Evolutionary conservation across 2,113 vertebrate genomes (phyloP), one percentile per base, ranked within the genome.

Genomic region (Fulica atra): DNA sequence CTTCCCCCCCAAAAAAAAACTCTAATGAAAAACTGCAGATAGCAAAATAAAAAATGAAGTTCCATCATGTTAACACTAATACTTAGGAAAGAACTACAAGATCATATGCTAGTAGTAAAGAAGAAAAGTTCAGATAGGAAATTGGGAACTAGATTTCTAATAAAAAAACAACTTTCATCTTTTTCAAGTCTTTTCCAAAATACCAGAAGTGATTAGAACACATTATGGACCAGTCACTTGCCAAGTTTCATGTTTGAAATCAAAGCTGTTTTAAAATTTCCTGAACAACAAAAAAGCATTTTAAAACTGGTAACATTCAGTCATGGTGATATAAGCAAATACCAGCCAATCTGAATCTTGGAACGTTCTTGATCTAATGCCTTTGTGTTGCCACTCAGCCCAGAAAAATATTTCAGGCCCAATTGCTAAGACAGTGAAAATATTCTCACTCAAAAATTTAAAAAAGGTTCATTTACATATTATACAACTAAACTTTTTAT

Each of bases 161-260:
- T 86, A 93, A 95, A 97, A 94, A 70, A 97, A 97, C 96, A 86
- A 86, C 33, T 79, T 97, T 89, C 91, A 77, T 97, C 94, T 96
- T 97, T 97, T 97, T 89, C 91, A 93, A 90, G 88, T 68, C 94
- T 93, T 94, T 94, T 97, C 95, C 95, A 98, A 98, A 98, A 98
- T 95, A 97, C 90, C 97, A 97, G 97, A 97, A 95, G 82, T 97
- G 97, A 98, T 97, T 98, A 98, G 95, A 98, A 98, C 95, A 98
- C 96, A 98, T 97, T 97, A 97, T 97, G 93, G 94, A 95, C 65
- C 80, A 92, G 71, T 78, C 93, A 92, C 91, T 97, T 97, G 97
- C 97, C 97, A 97, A 97, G 96, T 94, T 97, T 96, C 91, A 91
- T 97, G 97, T 97, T 98, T 97, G 97, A 98, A 98, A 98, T 96